Evolutionary conservation across 2,888 invertebrate species (phyloP), one percentile per base, ranked within the genome.

Genomic region (Torymus aiolomorphi): DNA sequence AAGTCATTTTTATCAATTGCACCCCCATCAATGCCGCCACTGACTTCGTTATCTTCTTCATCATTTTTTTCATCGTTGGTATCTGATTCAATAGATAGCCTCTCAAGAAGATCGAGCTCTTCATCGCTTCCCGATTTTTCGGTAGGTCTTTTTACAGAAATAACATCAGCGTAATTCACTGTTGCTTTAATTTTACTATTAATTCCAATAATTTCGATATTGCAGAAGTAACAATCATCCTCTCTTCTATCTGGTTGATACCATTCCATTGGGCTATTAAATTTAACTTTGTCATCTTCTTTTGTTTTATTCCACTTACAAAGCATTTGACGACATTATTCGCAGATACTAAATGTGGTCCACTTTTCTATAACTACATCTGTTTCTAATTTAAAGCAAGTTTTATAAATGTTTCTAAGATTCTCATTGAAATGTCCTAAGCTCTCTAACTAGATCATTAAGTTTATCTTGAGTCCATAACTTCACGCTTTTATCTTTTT

Each of bases 221-320:
- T n/a, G n/a, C n/a, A n/a, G n/a, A 61, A 61, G 8, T 20, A 61
- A n/a, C 18, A 61, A 20, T 20, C 16, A 20, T 61, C 61, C 18
- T 61, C 20, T 20, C 13, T 5, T 20, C 20, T 61, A 11, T 16
- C 18, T 16, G 20, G 61, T 20, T 61, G 61, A 61, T 61, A 20
- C 61, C 61, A 61, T 61, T 18, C 61, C 20, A 20, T 61, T 18
- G 61, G 61, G 18, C 20, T 16, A 18, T 20, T 20, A 20, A 20
- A 61, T 61, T 61, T 61, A 20, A 61, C 8, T 61, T 61, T 61
- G 20, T 61, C 20, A 61, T 61, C 20, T 61, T 20, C 61, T 61
- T 61, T 61, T 61, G 18, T 61, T 20, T 20, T 61, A 20, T 61
- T 20, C 61, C 20, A 61, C 8, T 61, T 20, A 5, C 3, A 61